A percentile compares a stretch with the other conserved stretches of the same genome.
phyloP scores from a whole-genome alignment of 2,113 vertebrate species.

The Ondatra zibethicus region DNA sequence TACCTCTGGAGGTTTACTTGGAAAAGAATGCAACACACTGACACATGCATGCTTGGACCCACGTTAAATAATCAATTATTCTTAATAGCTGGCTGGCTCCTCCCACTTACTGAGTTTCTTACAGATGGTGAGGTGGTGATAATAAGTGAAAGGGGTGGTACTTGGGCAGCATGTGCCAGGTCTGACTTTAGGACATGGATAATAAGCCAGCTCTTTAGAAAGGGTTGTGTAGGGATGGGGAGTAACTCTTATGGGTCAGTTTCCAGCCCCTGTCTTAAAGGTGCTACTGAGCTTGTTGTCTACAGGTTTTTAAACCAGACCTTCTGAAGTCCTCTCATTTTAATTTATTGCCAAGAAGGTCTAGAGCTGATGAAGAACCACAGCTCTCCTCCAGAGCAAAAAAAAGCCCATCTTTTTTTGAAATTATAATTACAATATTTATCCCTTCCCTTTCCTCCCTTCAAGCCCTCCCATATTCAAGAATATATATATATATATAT shows the following conservation, averaged over 20 bases:
- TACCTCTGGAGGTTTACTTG: not conserved
- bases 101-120: not conserved
- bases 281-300: not conserved
- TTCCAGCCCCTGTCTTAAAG: not conserved
- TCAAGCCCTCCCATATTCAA: not conserved
- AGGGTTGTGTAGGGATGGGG: fast-evolving
- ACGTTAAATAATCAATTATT: not conserved
- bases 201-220: not conserved
- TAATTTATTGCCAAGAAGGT: not conserved
- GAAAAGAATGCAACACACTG: not conserved
- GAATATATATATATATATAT: not conserved
- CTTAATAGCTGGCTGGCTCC: not conserved
- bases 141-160: not conserved
- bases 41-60: not conserved
- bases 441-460: not conserved
- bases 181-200: not conserved
- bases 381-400: not conserved
- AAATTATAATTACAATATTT: not conserved
- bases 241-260: fast-evolving
- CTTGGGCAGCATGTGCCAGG: not conserved
- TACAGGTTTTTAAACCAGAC: not conserved
- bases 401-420: not conserved
- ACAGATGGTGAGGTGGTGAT: not conserved
- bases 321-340: not conserved
- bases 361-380: not conserved